Evolutionary conservation across 2,797 vertebrate genomes (phyloP), one percentile per base, ranked within the genome.

Genomic region (Cephalopachus bancanus): DNA sequence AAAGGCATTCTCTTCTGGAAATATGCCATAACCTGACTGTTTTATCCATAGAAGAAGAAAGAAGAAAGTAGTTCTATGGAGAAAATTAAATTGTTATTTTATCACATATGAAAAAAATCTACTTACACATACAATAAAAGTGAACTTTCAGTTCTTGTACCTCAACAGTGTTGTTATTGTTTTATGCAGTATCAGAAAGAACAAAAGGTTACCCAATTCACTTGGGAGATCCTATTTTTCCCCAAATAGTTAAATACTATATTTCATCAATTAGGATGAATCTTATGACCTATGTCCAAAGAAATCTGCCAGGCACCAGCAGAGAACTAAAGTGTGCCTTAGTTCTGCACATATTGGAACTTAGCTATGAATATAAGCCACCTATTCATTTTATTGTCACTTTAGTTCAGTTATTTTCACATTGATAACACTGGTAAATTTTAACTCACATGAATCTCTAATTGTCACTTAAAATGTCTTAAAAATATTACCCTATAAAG

Each of bases 1-100:
- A 99, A 92, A 99, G 99, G 97, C 99, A 99, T 98, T 99, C 99
- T 98, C 99, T 99, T 98, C 99, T 99, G 97, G 99, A 99, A 98
- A 99, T 99, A 98, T 99, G 99, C 99, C 99, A 99, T 76, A 99
- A 97, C 80, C 99, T 97, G 93, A 99, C 99, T 0, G 99, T 99
- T 98, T 99, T 99, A 98, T 99, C 99, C 99, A 99, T 99, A 26
- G 99, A 99, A 19, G 99, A 99, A n/a, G 99, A 99, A 95, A 99
- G 99, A 93, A 99, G 98, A 98, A 99, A 99, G 98, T 99, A 99
- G 98, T 99, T 99, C 99, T 99, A 97, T 14, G 74, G 96, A 97
- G 90, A 44, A 98, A 98, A 94, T 33, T 10, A 59, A 65, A 97
- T 20, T 28, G 33, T 97, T 91, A 95, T 71, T 90, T 97, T 80